Base-by-base conservation (phyloP, 2,888 invertebrate genomes). In the Agrotis clavis region DNA sequence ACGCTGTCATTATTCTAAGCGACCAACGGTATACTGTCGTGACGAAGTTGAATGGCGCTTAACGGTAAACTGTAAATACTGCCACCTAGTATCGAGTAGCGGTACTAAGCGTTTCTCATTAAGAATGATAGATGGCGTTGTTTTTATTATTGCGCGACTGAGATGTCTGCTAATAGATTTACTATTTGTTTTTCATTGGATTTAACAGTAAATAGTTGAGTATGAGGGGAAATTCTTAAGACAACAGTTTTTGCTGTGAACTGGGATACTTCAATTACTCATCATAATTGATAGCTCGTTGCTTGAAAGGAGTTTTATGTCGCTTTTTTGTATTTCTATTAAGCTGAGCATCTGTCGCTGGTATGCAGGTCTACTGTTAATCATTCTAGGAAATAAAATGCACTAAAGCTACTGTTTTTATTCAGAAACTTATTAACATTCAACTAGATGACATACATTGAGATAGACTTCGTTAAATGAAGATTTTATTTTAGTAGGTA, bases 41-140 rank as follows among this genome's bases (percentile, higher is more conserved):
- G 88, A 88, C 89, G 83, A 77, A 74, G 84, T 82, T 87, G 87
- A 91, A 91, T 91, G 89, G 88, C 82, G 86, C 77, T 79, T 92
- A 93, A 92, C 93, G 87, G 90, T 88, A 86, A 80, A 87, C 74
- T 84, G 86, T 84, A 88, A 91, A 90, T 91, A 92, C 89, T 91
- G 94, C 92, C 95, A 94, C 90, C 95, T 94, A 92, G 94, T 92
- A 91, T 87, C 88, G 89, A 86, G 87, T 95, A 95, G 95, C 95
- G 94, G 94, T 94, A 94, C 89, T 87, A 86, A 83, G 86, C 75
- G 90, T 86, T 93, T 93, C 90, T 89, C 90, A 88, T 86, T 87
- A 87, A 75, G 76, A 85, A 79, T 88, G 86, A 91, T 90, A 93
- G 94, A 92, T 92, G 90, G 89, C 90, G 87, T 35, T 87, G 83